Conservation (phyloP, 2,797 vertebrate genomes). For the Lagothrix lagotricha region DNA sequence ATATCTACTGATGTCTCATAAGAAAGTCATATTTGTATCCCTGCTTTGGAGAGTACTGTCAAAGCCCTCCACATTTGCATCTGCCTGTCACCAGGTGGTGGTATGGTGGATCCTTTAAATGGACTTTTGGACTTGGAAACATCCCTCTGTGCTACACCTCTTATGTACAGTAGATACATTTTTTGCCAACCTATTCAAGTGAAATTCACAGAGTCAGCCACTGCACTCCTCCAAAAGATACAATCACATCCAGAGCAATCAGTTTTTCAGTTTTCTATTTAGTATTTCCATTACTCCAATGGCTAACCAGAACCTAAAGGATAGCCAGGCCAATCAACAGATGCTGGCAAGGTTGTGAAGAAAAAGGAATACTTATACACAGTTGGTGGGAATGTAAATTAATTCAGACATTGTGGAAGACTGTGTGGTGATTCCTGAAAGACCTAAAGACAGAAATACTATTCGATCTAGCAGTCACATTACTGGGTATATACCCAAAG, state of each 20-base stretch:
- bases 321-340: neutral
- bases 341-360: neutral
- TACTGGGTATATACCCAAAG: neutral
- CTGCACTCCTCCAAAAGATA: neutral
- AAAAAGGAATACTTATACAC: neutral
- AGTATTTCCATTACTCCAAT: neutral
- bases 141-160: neutral
- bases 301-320: neutral
- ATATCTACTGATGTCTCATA: neutral
- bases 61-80: conserved; percentile 15
- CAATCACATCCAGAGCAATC: neutral
- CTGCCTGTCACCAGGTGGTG: neutral
- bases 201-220: neutral
- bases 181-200: neutral
- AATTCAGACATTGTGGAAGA: neutral
- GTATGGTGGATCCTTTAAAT: neutral
- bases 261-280: neutral
- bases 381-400: neutral
- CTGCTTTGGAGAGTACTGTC: neutral
- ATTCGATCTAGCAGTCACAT: neutral
- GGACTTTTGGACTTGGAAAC: neutral
- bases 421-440: neutral
- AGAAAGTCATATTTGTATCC: neutral
- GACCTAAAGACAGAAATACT: neutral
- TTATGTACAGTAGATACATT: neutral